phyloP scores from a whole-genome alignment of 1,140 invertebrate species.

The Delia radicum region DNA sequence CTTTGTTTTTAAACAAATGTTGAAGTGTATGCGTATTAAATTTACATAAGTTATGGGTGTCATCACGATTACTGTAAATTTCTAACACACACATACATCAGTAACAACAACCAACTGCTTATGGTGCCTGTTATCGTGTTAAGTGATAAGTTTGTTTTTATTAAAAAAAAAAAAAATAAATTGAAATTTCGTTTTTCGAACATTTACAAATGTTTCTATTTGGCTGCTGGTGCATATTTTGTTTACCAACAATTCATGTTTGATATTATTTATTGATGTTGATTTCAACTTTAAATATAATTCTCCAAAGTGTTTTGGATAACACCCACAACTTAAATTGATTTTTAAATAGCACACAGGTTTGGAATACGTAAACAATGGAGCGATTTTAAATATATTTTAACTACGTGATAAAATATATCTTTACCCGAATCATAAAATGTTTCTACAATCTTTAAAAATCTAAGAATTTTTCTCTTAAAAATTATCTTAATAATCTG shows the following conservation, averaged over 20 bases:
- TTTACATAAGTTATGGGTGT: slow-evolving; percentile 19
- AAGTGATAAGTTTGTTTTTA: not conserved
- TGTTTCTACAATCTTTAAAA: no score
- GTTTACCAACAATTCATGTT: not conserved
- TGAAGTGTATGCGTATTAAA: not conserved
- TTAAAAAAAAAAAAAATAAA: no score
- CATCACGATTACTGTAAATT: not conserved
- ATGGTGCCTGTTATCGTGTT: not conserved
- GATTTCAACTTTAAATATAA: not conserved
- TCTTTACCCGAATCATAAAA: no score
- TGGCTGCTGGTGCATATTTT: not conserved
- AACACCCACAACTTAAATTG: no score
- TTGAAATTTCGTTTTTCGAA: not conserved
- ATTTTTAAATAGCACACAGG: no score
- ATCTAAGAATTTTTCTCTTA: no score
- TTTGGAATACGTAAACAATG: no score
- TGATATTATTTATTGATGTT: not conserved
- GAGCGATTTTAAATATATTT: no score
- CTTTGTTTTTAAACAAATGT: not conserved
- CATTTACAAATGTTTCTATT: not conserved
- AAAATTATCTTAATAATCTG: no score
- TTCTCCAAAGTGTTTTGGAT: not conserved
- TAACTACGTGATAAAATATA: no score
- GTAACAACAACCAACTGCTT: not conserved
- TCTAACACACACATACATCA: not conserved